Conservation (phyloP, 2,888 invertebrate genomes). For the Homarus gammarus region DNA sequence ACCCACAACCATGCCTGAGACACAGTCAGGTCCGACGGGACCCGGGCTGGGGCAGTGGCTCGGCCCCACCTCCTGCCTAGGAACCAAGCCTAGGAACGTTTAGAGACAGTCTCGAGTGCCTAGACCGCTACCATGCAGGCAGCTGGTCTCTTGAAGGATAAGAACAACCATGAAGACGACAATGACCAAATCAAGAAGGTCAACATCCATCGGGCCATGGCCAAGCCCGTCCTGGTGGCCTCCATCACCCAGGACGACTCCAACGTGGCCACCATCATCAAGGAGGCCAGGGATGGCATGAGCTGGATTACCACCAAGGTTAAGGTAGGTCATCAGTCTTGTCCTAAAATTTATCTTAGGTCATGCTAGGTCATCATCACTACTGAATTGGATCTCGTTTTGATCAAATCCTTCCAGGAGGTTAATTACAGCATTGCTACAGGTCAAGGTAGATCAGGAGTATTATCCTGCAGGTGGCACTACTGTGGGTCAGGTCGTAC, state of each 20-base stretch:
- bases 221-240: constrained; percentile 72
- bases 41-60: constrained; percentile 35
- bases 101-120: background rate
- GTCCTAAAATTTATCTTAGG: no score
- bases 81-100: background rate
- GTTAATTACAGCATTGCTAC: no score
- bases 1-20: background rate
- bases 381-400: no score
- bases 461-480: no score
- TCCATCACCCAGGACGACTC: constrained; percentile 72
- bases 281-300: constrained; percentile 62
- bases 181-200: constrained; percentile 4
- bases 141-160: constrained; percentile 71
- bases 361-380: no score
- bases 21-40: constrained; percentile 34
- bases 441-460: no score
- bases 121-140: constrained; percentile 66
- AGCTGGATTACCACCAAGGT: constrained; percentile 65
- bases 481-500: no score
- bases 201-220: constrained; percentile 70
- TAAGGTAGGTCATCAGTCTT: constrained; percentile 67
- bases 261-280: constrained; percentile 67
- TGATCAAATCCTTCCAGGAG: no score
- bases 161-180: background rate
- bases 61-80: constrained; percentile 24